phyloP scores from a whole-genome alignment of 2,113 vertebrate genomes.

The Hystrix brachyura region DNA sequence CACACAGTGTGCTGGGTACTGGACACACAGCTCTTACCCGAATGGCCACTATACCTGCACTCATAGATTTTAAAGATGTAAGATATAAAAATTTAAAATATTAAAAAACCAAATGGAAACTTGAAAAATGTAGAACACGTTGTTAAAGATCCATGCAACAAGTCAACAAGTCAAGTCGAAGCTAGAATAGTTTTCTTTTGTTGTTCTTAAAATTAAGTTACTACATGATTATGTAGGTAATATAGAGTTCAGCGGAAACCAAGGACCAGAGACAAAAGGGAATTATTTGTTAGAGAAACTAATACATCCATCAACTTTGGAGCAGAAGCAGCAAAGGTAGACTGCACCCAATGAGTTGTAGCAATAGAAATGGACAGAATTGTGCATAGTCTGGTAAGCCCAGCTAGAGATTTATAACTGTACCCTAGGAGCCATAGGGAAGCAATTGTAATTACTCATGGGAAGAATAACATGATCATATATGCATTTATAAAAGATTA shows the following conservation, averaged over 20 bases:
- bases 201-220: background rate
- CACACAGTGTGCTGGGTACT: background rate
- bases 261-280: background rate
- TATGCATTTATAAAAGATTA: background rate
- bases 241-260: background rate
- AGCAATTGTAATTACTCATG: background rate
- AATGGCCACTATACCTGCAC: background rate
- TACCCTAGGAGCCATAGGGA: background rate
- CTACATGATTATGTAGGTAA: background rate
- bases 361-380: background rate
- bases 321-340: background rate
- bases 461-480: background rate
- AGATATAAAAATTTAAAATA: background rate
- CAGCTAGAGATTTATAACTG: background rate
- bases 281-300: background rate
- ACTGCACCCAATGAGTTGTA: background rate
- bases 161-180: background rate
- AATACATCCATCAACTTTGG: background rate
- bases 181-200: background rate
- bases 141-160: background rate
- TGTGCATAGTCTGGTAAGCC: background rate
- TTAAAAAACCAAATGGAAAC: background rate
- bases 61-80: background rate
- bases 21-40: background rate
- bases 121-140: background rate